Evolutionary conservation across 2,888 invertebrate species (phyloP).

Genomic region (Lucinisca nassula): DNA sequence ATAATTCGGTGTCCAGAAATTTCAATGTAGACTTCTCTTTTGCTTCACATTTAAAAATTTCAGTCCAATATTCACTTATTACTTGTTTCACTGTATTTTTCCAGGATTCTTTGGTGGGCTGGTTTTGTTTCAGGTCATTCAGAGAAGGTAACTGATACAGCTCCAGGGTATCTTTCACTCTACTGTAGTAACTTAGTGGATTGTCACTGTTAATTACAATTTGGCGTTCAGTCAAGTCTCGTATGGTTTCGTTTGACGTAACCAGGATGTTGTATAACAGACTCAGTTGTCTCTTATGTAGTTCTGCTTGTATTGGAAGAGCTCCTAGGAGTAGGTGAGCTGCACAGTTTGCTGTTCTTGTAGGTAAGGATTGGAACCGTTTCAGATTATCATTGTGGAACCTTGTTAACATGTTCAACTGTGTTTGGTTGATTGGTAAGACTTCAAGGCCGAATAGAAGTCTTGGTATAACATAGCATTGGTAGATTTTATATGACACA

Average conservation of each 20-base stretch:
- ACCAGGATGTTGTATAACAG: not conserved
- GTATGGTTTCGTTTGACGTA: not conserved
- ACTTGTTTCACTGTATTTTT: not conserved
- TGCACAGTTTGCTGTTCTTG: not conserved
- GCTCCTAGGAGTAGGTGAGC: not conserved
- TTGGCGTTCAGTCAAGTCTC: not conserved
- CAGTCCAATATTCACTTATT: not conserved
- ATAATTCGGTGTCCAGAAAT: not conserved
- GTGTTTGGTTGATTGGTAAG: not conserved
- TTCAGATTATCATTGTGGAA: not conserved
- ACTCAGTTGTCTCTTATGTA: slow-evolving; percentile 3
- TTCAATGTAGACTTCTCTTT: not conserved
- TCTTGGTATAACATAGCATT: slow-evolving; percentile 19
- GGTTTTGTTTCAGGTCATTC: not conserved
- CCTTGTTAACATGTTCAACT: not conserved
- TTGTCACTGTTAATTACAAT: not conserved
- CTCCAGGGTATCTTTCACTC: not conserved
- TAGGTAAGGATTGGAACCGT: not conserved
- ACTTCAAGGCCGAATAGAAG: too few species aligned
- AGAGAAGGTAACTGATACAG: not conserved
- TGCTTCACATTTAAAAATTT: not conserved
- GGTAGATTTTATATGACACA: not conserved
- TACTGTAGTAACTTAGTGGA: not conserved
- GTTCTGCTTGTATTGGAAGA: slow-evolving; percentile 7
- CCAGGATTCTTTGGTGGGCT: not conserved